Evolutionary conservation across 2,797 vertebrate genomes (phyloP).

Genomic region (Limosa lapponica): DNA sequence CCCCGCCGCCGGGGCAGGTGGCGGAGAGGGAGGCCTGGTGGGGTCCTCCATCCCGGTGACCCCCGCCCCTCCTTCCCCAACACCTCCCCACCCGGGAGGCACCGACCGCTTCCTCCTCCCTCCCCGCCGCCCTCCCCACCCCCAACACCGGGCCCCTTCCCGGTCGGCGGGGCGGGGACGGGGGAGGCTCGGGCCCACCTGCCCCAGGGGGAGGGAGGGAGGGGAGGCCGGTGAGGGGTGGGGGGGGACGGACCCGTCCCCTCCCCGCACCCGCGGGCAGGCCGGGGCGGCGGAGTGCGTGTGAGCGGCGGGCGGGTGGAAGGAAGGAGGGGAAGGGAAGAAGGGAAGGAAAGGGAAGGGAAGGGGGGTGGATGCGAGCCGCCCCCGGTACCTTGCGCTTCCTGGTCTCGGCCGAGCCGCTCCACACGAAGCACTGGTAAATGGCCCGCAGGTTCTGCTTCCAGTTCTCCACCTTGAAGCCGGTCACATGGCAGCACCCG

Average conservation of each 20-base stretch:
- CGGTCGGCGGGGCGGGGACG: neutral
- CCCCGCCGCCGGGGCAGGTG: conserved; percentile 16
- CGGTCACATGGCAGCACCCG: conserved; percentile 97
- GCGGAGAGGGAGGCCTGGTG: neutral
- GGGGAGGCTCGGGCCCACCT: conserved; percentile 15
- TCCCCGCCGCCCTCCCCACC: no score
- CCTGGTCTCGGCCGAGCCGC: conserved; percentile 92
- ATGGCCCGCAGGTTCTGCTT: conserved; percentile 97
- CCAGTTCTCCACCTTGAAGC: conserved; percentile 99
- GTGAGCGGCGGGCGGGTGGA: neutral
- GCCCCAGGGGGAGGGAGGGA: neutral
- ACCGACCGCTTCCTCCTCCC: neutral
- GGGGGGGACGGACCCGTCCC: neutral
- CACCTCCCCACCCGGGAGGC: neutral
- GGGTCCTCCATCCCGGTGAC: neutral
- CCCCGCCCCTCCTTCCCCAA: no score
- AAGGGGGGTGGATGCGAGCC: neutral
- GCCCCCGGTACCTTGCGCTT: conserved; percentile 89
- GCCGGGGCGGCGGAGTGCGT: neutral
- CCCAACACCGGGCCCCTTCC: neutral
- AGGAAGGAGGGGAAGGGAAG: neutral
- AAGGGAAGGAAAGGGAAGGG: neutral
- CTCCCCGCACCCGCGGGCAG: neutral
- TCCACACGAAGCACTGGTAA: conserved; percentile 99
- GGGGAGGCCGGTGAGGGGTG: neutral